phyloP scores from a whole-genome alignment of 2,888 invertebrate species.

The Caenorhabditis drosophilae region DNA sequence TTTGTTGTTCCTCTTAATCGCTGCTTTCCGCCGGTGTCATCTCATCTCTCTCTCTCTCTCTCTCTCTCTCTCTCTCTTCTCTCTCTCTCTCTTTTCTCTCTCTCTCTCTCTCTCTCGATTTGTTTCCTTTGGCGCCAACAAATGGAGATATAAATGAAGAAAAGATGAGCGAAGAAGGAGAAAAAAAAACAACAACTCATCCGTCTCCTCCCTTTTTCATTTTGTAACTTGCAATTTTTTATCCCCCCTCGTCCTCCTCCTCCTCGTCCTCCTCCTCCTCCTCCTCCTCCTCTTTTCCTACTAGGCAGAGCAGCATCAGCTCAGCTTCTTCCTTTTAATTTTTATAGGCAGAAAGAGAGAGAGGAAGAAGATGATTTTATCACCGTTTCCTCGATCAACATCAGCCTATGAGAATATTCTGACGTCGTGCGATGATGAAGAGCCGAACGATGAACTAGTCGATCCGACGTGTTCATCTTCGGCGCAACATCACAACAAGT shows the following conservation, averaged over 20 bases:
- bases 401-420: conserved; percentile 28
- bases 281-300: conserved; percentile 9
- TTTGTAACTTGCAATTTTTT: conserved; percentile 8
- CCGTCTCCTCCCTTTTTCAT: too few relatives aligned
- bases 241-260: conserved; percentile 14
- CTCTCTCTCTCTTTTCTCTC: too few relatives aligned
- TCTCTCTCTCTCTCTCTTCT: too few relatives aligned
- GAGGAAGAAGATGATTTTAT: background rate
- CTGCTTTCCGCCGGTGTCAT: too few relatives aligned
- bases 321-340: background rate
- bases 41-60: too few relatives aligned
- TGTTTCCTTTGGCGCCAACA: background rate
- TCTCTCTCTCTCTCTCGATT: too few relatives aligned
- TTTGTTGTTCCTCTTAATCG: too few relatives aligned
- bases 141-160: background rate
- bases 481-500: conserved; percentile 5
- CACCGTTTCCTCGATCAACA: conserved; percentile 11
- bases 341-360: background rate
- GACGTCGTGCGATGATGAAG: conserved; percentile 16
- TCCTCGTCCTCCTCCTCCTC: conserved; percentile 15
- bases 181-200: too few relatives aligned
- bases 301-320: too few relatives aligned
- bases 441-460: conserved; percentile 5
- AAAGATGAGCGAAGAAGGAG: background rate
- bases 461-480: background rate